phyloP scores from a whole-genome alignment of 2,797 vertebrate genomes.

The Melopsittacus undulatus region DNA sequence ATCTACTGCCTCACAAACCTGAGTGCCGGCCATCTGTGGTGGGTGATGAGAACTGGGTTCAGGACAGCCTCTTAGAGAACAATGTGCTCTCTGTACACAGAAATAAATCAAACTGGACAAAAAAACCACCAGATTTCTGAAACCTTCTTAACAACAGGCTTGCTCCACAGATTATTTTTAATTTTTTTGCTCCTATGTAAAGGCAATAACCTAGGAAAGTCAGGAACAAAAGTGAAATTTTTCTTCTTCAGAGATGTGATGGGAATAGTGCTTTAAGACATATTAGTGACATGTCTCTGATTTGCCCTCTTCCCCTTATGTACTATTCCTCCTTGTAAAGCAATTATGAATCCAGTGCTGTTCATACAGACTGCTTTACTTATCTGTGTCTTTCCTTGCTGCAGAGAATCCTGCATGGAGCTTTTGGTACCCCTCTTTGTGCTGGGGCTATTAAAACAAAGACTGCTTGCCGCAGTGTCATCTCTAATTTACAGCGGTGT shows the following conservation, averaged over 20 bases:
- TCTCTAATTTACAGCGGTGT: background rate
- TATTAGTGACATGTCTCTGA: background rate
- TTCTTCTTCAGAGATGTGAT: background rate
- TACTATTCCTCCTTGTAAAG: background rate
- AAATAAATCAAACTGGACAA: background rate
- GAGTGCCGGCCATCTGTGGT: background rate
- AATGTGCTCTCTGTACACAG: background rate
- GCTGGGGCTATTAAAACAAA: background rate
- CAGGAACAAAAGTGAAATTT: background rate
- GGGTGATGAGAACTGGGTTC: background rate
- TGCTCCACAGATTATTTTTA: background rate
- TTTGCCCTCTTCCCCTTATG: background rate
- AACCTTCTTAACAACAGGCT: background rate
- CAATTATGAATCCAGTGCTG: background rate
- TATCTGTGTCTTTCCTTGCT: background rate
- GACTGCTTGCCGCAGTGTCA: background rate
- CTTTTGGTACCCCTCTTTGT: background rate
- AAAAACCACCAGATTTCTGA: background rate
- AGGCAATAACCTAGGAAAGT: background rate
- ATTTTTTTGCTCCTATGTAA: background rate
- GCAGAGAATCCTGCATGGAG: background rate
- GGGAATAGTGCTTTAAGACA: background rate
- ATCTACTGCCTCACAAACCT: background rate
- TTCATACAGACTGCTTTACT: background rate
- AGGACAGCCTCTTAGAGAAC: background rate